These are phyloP conservation scores for Pelobates cultripes DNA, from an alignment of 2,797 vertebrate species.

Conservation along the genomic window DNA sequence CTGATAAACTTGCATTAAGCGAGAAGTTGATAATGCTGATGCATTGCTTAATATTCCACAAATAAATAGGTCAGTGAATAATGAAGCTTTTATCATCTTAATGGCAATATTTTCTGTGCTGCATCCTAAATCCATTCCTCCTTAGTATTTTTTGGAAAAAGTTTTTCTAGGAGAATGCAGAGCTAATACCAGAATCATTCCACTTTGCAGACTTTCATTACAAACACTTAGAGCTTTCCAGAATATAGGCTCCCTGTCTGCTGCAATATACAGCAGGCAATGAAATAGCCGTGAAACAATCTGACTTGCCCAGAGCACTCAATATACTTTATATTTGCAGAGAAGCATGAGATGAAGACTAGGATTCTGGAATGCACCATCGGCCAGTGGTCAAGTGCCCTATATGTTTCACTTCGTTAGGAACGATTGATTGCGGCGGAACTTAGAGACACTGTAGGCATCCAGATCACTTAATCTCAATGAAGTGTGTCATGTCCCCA, in stretches of 20 bases:
- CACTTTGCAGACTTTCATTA: not conserved
- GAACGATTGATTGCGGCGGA: too few relatives aligned
- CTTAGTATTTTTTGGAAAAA: not conserved
- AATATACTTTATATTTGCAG: slow-evolving; percentile 27
- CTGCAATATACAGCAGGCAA: slow-evolving; percentile 13
- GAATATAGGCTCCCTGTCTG: not conserved
- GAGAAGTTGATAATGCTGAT: slow-evolving; percentile 28
- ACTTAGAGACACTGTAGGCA: too few relatives aligned
- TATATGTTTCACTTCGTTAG: not conserved
- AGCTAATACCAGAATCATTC: not conserved
- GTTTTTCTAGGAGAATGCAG: not conserved
- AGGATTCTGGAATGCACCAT: not conserved
- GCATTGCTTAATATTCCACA: slow-evolving; percentile 40
- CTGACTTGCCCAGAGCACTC: slow-evolving; percentile 7
- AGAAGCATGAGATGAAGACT: slow-evolving; percentile 8
- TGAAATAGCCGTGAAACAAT: slow-evolving; percentile 27
- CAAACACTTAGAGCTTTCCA: not conserved
- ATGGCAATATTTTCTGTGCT: slow-evolving; percentile 14
- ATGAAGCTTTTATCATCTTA: slow-evolving; percentile 4
- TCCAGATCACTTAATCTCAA: too few relatives aligned
- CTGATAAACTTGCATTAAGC: slow-evolving; percentile 34
- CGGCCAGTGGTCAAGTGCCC: not conserved
- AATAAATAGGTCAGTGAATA: slow-evolving; percentile 46
- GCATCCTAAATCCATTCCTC: not conserved
- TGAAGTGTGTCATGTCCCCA: too few relatives aligned